phyloP scores from a whole-genome alignment of 2,888 invertebrate species.

The Netelia fuscicornis region DNA sequence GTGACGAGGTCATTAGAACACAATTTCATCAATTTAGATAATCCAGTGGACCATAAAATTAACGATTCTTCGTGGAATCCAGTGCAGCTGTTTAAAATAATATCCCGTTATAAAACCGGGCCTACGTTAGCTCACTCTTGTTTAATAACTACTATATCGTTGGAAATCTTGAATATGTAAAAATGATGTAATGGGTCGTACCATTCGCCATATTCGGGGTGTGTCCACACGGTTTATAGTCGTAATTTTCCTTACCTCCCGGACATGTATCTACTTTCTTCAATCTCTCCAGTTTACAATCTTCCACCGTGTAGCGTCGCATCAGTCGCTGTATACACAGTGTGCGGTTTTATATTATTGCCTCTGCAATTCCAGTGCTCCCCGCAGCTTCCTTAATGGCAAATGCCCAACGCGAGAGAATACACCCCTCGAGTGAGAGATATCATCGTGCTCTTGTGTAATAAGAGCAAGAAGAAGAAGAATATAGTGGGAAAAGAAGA shows the following conservation, averaged over 20 bases:
- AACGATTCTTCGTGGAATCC: no score
- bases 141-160: no score
- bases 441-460: slow-evolving; percentile 60
- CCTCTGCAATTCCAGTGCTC: slow-evolving; percentile 49
- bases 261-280: slow-evolving; percentile 55
- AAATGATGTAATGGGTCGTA: slow-evolving; percentile 8
- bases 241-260: slow-evolving; percentile 51
- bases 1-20: neutral
- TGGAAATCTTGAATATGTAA: neutral
- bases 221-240: slow-evolving; percentile 38
- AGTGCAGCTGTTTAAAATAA: no score
- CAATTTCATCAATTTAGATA: neutral
- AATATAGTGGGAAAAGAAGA: slow-evolving; percentile 52
- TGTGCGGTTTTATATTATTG: slow-evolving; percentile 11
- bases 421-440: slow-evolving; percentile 66
- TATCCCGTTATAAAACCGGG: no score
- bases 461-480: slow-evolving; percentile 54
- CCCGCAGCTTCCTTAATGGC: slow-evolving; percentile 68
- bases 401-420: slow-evolving; percentile 63
- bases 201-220: slow-evolving; percentile 23
- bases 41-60: neutral
- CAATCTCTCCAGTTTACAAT: slow-evolving; percentile 63
- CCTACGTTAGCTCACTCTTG: no score
- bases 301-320: slow-evolving; percentile 14
- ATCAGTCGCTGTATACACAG: slow-evolving; percentile 12